These are phyloP conservation scores for Sarcophaga rosellei DNA, from an alignment of 2,888 invertebrate species.

Conservation along the genomic window DNA sequence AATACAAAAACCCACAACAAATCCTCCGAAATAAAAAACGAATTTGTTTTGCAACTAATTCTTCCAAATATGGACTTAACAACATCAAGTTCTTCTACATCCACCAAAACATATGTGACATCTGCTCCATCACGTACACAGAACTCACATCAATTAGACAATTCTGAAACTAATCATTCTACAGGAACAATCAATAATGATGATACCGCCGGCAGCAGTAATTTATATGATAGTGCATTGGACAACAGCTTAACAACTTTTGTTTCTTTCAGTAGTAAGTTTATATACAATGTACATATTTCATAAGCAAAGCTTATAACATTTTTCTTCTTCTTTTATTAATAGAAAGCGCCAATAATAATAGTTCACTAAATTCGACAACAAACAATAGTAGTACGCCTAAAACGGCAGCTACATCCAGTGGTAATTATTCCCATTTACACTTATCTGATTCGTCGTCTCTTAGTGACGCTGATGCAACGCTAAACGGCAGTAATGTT, in stretches of 20 bases:
- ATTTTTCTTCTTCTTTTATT: constrained; percentile 15
- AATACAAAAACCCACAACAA: constrained; percentile 36
- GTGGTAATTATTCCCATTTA: constrained; percentile 64
- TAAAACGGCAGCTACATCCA: constrained; percentile 66
- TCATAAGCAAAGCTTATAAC: not conserved
- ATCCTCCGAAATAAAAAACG: constrained; percentile 66
- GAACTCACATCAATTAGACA: constrained; percentile 1
- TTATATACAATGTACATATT: not conserved
- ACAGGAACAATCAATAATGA: constrained; percentile 54
- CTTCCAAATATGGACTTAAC: constrained; percentile 71
- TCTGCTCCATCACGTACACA: constrained; percentile 34
- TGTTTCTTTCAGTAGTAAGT: constrained; percentile 76
- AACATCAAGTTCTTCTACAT: constrained; percentile 64
- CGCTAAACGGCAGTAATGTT: constrained; percentile 71
- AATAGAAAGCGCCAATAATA: constrained; percentile 76
- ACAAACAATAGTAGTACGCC: constrained; percentile 50
- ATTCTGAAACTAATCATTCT: constrained; percentile 25
- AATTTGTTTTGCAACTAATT: constrained; percentile 69
- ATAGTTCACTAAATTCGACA: constrained; percentile 63
- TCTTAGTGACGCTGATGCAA: constrained; percentile 71
- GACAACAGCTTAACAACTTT: constrained; percentile 75
- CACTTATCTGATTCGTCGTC: constrained; percentile 69
- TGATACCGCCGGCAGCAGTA: constrained; percentile 70
- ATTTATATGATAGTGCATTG: constrained; percentile 78
- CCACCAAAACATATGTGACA: constrained; percentile 67